Conservation (phyloP, 1,140 invertebrate genomes). For the Copidosoma floridanum region DNA sequence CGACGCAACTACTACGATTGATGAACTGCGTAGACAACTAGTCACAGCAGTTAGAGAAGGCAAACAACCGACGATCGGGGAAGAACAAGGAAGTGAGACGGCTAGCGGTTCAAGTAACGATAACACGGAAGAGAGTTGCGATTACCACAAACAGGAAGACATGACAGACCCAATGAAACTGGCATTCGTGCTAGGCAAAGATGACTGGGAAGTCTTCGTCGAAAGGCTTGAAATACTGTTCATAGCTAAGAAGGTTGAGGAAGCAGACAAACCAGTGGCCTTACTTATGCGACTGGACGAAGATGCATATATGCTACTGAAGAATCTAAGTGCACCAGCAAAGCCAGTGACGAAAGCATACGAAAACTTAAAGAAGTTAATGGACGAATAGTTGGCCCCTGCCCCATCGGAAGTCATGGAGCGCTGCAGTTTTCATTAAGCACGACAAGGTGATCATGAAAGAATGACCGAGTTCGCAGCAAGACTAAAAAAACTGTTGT, state of each 20-base stretch:
- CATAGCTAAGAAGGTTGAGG: constrained; percentile 10
- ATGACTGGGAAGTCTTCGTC: too few species aligned
- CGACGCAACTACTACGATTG: too few species aligned
- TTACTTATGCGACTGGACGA: constrained; percentile 8
- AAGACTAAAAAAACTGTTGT: constrained; percentile 19
- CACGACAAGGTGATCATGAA: constrained; percentile 17
- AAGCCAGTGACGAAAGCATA: constrained; percentile 21
- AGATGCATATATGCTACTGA: constrained; percentile 21
- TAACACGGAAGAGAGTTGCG: too few species aligned
- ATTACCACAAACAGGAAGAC: too few species aligned
- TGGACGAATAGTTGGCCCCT: constrained; percentile 17
- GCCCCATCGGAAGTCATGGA: constrained; percentile 28
- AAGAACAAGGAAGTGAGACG: too few species aligned
- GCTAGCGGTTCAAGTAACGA: too few species aligned
- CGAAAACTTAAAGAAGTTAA: constrained; percentile 8
- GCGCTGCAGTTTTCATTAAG: constrained; percentile 25
- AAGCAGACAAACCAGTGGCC: constrained; percentile 17
- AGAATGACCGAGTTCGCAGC: constrained; percentile 27
- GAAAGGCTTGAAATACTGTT: constrained; percentile 29
- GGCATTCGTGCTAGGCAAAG: too few species aligned
- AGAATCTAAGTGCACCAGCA: constrained; percentile 14
- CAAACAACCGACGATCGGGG: too few species aligned
- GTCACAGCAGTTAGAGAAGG: too few species aligned
- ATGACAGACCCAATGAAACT: too few species aligned
- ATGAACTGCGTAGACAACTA: too few species aligned